These are phyloP conservation scores for Agrypnia vestita DNA, from an alignment of 1,140 invertebrate genomes.

Conservation along the genomic window DNA sequence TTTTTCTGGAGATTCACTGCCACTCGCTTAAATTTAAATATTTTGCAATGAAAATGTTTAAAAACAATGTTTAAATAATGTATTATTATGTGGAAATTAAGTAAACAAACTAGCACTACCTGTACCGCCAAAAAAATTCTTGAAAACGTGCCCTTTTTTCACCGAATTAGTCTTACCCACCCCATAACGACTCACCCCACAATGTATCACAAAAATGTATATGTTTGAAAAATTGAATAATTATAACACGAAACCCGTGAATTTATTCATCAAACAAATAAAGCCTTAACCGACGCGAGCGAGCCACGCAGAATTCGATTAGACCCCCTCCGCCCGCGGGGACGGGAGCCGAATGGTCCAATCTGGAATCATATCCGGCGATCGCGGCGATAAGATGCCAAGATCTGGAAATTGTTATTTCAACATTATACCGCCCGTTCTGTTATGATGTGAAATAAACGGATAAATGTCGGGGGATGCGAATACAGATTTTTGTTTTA, in stretches of 20 bases:
- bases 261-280: not conserved
- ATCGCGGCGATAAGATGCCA: conserved; percentile 38
- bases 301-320: conserved; percentile 26
- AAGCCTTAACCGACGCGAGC: not conserved
- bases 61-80: too few relatives aligned
- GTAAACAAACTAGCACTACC: too few relatives aligned
- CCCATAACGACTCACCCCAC: too few relatives aligned
- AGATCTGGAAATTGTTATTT: conserved; percentile 51
- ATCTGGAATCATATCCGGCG: conserved; percentile 39
- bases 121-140: too few relatives aligned
- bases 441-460: conserved; percentile 61
- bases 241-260: not conserved
- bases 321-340: conserved; percentile 18
- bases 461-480: conserved; percentile 56
- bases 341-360: conserved; percentile 40
- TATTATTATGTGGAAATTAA: too few relatives aligned
- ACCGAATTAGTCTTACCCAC: too few relatives aligned
- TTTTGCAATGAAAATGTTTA: too few relatives aligned
- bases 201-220: too few relatives aligned
- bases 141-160: too few relatives aligned
- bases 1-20: too few relatives aligned
- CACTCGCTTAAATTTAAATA: too few relatives aligned
- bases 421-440: conserved; percentile 47
- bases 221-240: too few relatives aligned
- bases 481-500: conserved; percentile 59